Evolutionary conservation across 2,113 vertebrate species (phyloP).

Genomic region (Antechinus stuartii): DNA sequence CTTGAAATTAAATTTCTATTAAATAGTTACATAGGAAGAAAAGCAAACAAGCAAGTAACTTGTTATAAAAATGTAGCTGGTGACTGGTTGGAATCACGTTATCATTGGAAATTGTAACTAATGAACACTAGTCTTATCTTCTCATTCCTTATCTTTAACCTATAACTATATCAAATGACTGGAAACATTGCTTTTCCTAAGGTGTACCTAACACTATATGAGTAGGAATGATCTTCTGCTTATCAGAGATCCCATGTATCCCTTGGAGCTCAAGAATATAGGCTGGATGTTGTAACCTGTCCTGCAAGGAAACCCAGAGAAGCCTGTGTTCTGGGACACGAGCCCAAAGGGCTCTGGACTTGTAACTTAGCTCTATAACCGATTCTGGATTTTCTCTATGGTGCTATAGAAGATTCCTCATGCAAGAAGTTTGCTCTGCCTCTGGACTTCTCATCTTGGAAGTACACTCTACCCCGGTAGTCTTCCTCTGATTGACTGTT

Average conservation of each 20-base stretch:
- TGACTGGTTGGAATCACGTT: conserved; percentile 32
- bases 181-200: conserved; percentile 26
- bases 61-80: not conserved
- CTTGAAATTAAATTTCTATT: not conserved
- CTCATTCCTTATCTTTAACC: conserved; percentile 12
- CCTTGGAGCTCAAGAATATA: not conserved
- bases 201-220: not conserved
- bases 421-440: not conserved
- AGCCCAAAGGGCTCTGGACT: not conserved
- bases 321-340: not conserved
- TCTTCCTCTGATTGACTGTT: not conserved
- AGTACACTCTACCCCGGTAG: not conserved
- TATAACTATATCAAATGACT: not conserved
- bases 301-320: not conserved
- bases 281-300: not conserved
- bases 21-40: conserved; percentile 33
- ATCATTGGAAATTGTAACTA: conserved; percentile 33
- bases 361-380: not conserved
- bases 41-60: conserved; percentile 23
- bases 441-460: not conserved
- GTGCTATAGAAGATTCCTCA: not conserved
- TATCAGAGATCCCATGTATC: not conserved
- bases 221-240: conserved; percentile 1
- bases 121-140: conserved; percentile 26
- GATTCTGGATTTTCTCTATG: not conserved